Evolutionary conservation across 2,888 invertebrate genomes (phyloP).

Genomic region (Apamea anceps): DNA sequence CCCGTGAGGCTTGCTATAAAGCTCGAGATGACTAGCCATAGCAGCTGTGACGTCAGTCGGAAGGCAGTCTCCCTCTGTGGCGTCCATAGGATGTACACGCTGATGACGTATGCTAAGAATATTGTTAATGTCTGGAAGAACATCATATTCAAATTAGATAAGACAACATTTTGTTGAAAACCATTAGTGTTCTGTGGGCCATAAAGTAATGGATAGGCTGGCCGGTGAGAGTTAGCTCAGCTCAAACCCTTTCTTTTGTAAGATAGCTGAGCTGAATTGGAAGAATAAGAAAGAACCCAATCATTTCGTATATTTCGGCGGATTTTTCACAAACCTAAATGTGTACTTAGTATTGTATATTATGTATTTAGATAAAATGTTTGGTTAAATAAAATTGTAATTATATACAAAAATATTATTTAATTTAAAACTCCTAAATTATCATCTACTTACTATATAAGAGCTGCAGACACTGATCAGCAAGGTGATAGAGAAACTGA

Average conservation of each 20-base stretch:
- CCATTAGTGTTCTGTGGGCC: too few relatives aligned
- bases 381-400: neutral
- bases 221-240: neutral
- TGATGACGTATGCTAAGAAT: conserved; percentile 92
- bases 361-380: neutral
- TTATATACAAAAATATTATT: neutral
- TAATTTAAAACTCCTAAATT: neutral
- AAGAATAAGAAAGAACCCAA: neutral
- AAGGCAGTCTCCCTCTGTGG: conserved; percentile 92
- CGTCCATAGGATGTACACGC: conserved; percentile 94
- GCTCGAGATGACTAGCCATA: conserved; percentile 94
- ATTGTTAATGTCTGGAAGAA: conserved; percentile 91
- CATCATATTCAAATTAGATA: neutral
- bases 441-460: conserved; percentile 84
- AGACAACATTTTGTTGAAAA: neutral
- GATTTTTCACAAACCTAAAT: too few relatives aligned
- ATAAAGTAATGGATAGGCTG: neutral
- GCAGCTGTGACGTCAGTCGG: conserved; percentile 92
- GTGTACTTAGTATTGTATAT: neutral
- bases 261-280: neutral
- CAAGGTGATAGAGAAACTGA: conserved; percentile 86
- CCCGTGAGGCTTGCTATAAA: conserved; percentile 94
- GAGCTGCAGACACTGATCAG: conserved; percentile 89
- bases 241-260: neutral
- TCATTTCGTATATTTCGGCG: neutral